phyloP scores from a whole-genome alignment of 1,140 invertebrate genomes.

The Hydropsyche tenuis region DNA sequence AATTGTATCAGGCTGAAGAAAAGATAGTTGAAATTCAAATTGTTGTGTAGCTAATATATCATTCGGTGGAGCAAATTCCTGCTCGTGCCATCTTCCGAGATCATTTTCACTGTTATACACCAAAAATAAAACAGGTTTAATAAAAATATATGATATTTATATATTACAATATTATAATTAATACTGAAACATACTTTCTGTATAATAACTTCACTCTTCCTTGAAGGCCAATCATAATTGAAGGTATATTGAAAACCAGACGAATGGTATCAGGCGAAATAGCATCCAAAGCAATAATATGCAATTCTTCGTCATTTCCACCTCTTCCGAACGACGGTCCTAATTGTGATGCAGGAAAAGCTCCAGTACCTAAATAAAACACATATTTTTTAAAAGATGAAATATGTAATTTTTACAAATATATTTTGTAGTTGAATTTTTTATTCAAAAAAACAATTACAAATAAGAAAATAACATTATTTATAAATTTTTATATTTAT shows the following conservation, averaged over 20 bases:
- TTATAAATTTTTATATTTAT: too few relatives aligned
- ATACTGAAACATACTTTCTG: constrained; percentile 56
- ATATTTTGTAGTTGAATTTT: too few relatives aligned
- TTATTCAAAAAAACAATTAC: too few relatives aligned
- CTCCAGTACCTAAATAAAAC: constrained; percentile 34
- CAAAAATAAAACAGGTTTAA: background rate
- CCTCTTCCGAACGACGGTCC: background rate
- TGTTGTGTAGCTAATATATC: constrained; percentile 83
- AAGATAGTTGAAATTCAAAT: constrained; percentile 80
- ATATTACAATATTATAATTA: too few relatives aligned
- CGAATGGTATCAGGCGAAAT: constrained; percentile 79
- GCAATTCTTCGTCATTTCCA: constrained; percentile 56
- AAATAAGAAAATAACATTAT: too few relatives aligned
- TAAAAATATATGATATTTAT: background rate
- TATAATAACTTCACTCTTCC: constrained; percentile 84
- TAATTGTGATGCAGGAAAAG: constrained; percentile 26
- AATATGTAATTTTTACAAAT: background rate
- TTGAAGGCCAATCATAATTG: constrained; percentile 81
- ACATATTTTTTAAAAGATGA: background rate
- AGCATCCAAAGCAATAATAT: constrained; percentile 73
- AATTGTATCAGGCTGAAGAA: constrained; percentile 77
- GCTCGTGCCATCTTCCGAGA: constrained; percentile 76
- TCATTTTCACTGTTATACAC: constrained; percentile 67
- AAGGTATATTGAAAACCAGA: constrained; percentile 81
- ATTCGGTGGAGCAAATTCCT: constrained; percentile 84